Conservation (phyloP, 2,888 invertebrate genomes). For the Leptopilina syphax region DNA sequence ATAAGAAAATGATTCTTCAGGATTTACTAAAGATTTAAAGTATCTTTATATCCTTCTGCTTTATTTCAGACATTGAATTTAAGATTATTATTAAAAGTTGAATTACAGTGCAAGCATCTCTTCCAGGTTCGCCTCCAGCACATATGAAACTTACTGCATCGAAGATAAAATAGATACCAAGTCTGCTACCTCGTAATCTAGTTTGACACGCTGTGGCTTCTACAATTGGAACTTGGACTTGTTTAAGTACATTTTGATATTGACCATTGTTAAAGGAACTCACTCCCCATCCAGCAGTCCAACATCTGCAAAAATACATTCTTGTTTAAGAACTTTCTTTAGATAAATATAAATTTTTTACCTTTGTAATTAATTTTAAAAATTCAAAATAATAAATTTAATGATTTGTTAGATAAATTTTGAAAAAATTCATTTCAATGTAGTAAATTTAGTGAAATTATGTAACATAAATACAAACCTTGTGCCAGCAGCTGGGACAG, state of each 20-base stretch:
- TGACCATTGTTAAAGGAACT: conserved; percentile 81
- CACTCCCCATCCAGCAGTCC: conserved; percentile 93
- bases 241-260: conserved; percentile 84
- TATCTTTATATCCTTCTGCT: too few species aligned
- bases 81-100: conserved; percentile 2
- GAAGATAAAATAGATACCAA: conserved; percentile 82
- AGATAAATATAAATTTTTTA: too few species aligned
- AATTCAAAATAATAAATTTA: too few species aligned
- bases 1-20: too few species aligned
- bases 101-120: conserved; percentile 88
- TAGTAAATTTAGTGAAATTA: too few species aligned
- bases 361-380: too few species aligned
- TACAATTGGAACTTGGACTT: conserved; percentile 87
- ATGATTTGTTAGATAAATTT: too few species aligned
- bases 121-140: conserved; percentile 87
- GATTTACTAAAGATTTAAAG: too few species aligned
- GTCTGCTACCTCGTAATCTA: conserved; percentile 81
- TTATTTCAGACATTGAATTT: too few species aligned
- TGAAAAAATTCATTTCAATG: too few species aligned
- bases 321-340: too few species aligned
- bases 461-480: not conserved
- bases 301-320: conserved; percentile 76
- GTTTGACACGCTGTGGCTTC: conserved; percentile 82
- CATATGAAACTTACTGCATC: conserved; percentile 86
- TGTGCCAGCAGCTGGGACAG: not conserved